phyloP scores from a whole-genome alignment of 92 coral and sea anemone genomes.

The Epizoanthus scotinus region DNA sequence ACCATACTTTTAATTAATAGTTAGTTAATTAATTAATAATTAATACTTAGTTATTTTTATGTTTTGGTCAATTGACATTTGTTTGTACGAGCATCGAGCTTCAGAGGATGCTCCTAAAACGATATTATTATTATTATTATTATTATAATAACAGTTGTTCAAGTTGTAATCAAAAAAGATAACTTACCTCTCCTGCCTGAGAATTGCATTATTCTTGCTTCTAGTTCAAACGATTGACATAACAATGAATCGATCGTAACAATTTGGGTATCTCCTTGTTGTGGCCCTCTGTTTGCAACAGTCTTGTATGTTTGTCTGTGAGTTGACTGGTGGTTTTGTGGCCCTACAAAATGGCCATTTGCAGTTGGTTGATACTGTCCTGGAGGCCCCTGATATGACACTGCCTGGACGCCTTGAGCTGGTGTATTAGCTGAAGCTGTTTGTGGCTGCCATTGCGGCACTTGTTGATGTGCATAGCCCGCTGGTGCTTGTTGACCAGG shows the following conservation, averaged over 20 bases:
- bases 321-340: slow-evolving; percentile 11
- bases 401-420: slow-evolving; percentile 29
- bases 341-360: background rate
- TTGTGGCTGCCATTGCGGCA: slow-evolving; percentile 45
- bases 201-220: slow-evolving; percentile 73
- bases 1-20: too few relatives aligned
- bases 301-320: background rate
- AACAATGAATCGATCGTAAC: slow-evolving; percentile 77
- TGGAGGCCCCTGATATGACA: slow-evolving; percentile 14
- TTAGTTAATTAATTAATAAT: too few relatives aligned
- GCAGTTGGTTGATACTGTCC: slow-evolving; percentile 11
- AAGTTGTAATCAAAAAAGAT: too few relatives aligned
- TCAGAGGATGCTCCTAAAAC: too few relatives aligned
- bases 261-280: slow-evolving; percentile 52
- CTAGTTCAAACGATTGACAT: slow-evolving; percentile 82
- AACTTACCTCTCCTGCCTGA: slow-evolving; percentile 87
- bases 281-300: background rate
- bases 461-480: slow-evolving; percentile 26
- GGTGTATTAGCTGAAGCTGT: slow-evolving; percentile 25
- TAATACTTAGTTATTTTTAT: too few relatives aligned
- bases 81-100: too few relatives aligned
- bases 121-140: too few relatives aligned
- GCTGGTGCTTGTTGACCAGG: slow-evolving; percentile 40
- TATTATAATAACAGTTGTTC: too few relatives aligned
- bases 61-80: too few relatives aligned